Conservation (phyloP, 2,797 vertebrate species). For the Amblyraja radiata region DNA sequence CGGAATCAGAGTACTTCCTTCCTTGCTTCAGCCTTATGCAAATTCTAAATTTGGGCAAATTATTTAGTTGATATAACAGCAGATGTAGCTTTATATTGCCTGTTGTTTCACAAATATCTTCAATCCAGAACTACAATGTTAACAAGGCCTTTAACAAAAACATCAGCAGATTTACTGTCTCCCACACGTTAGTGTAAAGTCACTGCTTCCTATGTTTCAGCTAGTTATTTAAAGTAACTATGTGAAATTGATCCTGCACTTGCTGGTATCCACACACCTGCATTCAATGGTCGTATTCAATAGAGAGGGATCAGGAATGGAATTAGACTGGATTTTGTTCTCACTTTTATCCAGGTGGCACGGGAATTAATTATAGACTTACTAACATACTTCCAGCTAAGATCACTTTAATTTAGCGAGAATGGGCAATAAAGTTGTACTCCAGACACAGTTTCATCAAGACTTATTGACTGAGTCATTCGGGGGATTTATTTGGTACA, state of each 20-base stretch:
- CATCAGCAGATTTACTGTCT: background rate
- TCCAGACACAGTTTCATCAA: background rate
- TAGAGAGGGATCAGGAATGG: background rate
- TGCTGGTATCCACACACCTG: background rate
- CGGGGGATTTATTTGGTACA: background rate
- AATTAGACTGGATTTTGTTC: background rate
- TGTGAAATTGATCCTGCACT: background rate
- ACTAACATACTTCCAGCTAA: background rate
- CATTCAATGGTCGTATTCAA: background rate
- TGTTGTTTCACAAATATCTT: background rate
- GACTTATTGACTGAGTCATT: background rate
- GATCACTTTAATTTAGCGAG: too few relatives aligned
- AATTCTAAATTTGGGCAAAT: background rate
- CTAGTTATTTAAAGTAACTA: background rate
- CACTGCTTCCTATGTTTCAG: background rate
- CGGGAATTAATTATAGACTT: background rate
- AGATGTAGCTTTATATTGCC: too few relatives aligned
- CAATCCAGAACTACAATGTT: background rate
- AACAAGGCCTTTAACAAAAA: background rate
- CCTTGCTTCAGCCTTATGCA: background rate
- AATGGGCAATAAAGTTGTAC: background rate
- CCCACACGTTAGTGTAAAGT: too few relatives aligned
- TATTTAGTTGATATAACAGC: background rate
- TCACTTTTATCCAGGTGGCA: background rate
- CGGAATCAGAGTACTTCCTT: background rate